Percentiles rank a stretch among this genome's conserved stretches.
Evolutionary conservation across 2,113 vertebrate genomes (phyloP).

Genomic region (Cardinalis cardinalis): DNA sequence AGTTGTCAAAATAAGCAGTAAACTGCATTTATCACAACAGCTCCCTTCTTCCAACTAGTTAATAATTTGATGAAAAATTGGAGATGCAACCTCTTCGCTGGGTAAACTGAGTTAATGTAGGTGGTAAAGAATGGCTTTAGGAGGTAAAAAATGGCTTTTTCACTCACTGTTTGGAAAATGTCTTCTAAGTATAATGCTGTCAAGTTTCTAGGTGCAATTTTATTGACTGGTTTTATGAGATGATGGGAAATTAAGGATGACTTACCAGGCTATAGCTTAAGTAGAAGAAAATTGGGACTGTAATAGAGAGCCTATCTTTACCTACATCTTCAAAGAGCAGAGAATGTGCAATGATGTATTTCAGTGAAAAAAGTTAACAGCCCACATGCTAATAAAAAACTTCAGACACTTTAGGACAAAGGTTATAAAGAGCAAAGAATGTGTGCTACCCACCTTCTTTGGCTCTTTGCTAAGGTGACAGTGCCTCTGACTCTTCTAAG

Average conservation of each 20-base stretch:
- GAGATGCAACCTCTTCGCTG: neutral
- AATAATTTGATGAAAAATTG: neutral
- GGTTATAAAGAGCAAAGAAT: neutral
- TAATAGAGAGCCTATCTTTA: neutral
- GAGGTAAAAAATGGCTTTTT: neutral
- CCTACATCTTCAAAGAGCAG: neutral
- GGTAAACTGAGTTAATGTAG: neutral
- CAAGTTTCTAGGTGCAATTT: neutral
- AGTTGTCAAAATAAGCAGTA: neutral
- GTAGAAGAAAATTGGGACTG: neutral
- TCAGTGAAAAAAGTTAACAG: neutral
- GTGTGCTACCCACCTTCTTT: neutral
- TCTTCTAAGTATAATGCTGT: neutral
- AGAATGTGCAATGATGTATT: neutral
- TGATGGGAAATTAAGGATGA: neutral
- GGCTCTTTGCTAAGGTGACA: neutral
- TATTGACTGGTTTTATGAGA: neutral
- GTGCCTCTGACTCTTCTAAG: neutral
- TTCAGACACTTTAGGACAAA: neutral
- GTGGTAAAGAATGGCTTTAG: neutral
- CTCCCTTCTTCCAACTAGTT: neutral
- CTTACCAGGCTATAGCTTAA: neutral
- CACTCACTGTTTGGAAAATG: neutral
- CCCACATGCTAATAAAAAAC: neutral
- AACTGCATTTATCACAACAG: neutral